These are phyloP conservation scores for Mus pahari DNA, from an alignment of 2,113 vertebrate genomes.

Conservation along the genomic window DNA sequence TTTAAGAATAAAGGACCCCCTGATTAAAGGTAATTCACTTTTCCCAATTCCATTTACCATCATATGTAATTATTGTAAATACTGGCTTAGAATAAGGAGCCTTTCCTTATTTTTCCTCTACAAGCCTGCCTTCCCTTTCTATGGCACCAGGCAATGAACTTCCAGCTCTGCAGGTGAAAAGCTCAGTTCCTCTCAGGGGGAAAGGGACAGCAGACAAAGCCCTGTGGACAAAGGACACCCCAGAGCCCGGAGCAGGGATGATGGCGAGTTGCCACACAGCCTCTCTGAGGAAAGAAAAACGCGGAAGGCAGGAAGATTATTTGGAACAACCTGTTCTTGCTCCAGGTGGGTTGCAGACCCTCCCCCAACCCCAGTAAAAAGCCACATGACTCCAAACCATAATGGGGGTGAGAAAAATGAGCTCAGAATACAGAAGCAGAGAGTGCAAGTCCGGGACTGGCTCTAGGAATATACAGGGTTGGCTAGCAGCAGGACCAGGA, in stretches of 20 bases:
- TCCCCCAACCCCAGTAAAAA: too few relatives aligned
- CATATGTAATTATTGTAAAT: slow-evolving; percentile 69
- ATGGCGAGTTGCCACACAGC: background rate
- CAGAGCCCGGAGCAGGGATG: background rate
- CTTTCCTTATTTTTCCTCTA: background rate
- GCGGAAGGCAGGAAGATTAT: background rate
- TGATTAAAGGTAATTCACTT: slow-evolving; percentile 71
- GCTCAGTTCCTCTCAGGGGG: background rate
- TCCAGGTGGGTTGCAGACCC: background rate
- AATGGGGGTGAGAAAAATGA: background rate
- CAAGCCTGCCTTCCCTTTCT: slow-evolving; percentile 5
- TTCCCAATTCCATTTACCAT: slow-evolving; percentile 60
- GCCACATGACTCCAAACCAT: background rate
- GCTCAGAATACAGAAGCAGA: background rate
- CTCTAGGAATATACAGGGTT: background rate
- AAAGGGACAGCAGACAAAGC: background rate
- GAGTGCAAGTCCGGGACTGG: background rate
- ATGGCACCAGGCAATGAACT: background rate
- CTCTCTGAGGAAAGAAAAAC: background rate
- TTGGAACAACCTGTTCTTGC: background rate
- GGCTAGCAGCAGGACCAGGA: background rate
- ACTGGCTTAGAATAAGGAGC: slow-evolving; percentile 59
- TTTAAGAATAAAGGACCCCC: slow-evolving; percentile 55
- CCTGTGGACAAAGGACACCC: background rate
- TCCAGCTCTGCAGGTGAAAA: background rate